These are phyloP conservation scores for Tyto alba DNA, from an alignment of 2,113 vertebrate genomes.

Conservation along the genomic window DNA sequence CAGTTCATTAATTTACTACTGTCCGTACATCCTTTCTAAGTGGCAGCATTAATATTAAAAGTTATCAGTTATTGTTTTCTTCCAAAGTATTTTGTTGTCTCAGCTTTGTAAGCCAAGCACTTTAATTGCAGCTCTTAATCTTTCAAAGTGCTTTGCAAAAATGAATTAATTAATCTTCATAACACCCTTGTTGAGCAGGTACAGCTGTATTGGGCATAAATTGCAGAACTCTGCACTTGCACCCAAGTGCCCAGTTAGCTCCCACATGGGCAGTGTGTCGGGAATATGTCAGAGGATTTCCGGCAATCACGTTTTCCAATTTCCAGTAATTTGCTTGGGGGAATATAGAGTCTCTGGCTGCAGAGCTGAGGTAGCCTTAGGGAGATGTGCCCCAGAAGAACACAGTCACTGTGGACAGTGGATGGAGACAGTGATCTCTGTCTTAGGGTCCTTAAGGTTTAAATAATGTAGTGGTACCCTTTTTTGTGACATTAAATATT, in stretches of 20 bases:
- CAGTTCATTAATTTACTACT: slow-evolving; percentile 38
- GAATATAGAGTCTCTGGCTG: not conserved
- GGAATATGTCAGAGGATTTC: not conserved
- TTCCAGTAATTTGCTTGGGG: not conserved
- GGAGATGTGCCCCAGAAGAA: not conserved
- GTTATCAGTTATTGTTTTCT: slow-evolving; percentile 44
- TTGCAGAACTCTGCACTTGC: not conserved
- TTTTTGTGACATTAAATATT: not conserved
- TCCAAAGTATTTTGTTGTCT: slow-evolving; percentile 45
- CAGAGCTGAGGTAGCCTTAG: not conserved
- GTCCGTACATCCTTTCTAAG: not conserved
- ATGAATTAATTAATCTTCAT: slow-evolving; percentile 31
- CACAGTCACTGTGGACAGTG: not conserved
- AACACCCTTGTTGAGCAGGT: not conserved
- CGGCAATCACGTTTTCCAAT: not conserved
- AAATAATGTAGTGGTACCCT: not conserved
- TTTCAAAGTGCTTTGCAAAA: slow-evolving; percentile 30
- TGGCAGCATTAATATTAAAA: slow-evolving; percentile 15
- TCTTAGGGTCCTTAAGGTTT: not conserved
- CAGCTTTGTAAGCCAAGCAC: slow-evolving; percentile 47
- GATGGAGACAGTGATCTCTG: not conserved
- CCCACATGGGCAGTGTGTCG: no score
- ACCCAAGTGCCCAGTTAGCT: not conserved
- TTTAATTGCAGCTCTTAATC: slow-evolving; percentile 48
- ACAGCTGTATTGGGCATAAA: not conserved